phyloP scores from a whole-genome alignment of 2,797 vertebrate species.

The Sebastiscus albofasciatus region DNA sequence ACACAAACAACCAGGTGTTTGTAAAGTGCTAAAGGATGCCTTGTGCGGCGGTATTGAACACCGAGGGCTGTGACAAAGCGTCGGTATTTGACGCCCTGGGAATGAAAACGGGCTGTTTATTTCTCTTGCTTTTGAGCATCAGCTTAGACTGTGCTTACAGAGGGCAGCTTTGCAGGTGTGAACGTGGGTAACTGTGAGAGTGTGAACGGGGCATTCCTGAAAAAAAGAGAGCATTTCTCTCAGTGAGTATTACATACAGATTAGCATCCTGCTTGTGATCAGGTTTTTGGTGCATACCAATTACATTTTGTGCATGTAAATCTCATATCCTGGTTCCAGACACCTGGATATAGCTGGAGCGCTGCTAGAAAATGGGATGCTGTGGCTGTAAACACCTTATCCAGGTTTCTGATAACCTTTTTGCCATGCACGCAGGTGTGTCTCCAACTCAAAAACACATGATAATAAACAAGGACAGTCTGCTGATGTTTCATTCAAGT shows the following conservation, averaged over 20 bases:
- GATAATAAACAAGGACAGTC: not conserved
- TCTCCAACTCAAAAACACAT: not conserved
- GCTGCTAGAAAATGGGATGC: not conserved
- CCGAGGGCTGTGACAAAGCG: no score
- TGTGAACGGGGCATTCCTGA: not conserved
- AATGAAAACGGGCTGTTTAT: not conserved
- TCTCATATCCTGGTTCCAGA: not conserved
- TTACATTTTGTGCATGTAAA: not conserved
- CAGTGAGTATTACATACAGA: not conserved
- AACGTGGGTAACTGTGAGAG: not conserved
- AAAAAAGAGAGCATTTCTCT: not conserved
- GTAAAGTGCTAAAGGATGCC: no score
- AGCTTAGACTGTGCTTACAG: not conserved
- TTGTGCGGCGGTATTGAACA: no score
- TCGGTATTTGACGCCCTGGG: no score
- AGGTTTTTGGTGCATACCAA: not conserved
- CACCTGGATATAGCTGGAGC: not conserved
- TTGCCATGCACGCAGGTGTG: not conserved
- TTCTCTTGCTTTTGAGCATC: not conserved
- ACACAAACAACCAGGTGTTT: no score
- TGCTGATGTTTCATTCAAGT: not conserved
- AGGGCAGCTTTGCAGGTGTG: not conserved
- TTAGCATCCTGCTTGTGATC: not conserved
- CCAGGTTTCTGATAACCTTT: not conserved
- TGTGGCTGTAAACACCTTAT: not conserved